Percentiles rank a stretch among this genome's conserved stretches.
Evolutionary conservation across 2,797 vertebrate genomes (phyloP).

Genomic region (Lagorchestes hirsutus): DNA sequence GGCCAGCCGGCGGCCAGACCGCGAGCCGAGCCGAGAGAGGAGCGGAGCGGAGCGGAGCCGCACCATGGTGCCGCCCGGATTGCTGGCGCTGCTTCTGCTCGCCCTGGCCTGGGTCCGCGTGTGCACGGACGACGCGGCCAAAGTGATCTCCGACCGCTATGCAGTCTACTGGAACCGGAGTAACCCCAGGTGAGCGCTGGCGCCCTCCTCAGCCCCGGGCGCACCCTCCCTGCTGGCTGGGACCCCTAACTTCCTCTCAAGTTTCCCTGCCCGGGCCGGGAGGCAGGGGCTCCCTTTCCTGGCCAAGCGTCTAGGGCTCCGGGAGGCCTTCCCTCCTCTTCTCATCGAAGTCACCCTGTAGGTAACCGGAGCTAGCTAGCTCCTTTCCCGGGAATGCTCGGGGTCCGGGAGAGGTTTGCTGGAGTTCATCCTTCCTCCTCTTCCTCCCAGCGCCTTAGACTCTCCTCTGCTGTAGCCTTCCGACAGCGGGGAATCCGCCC

Average conservation of each 20-base stretch:
- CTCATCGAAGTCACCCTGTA: neutral
- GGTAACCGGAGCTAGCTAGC: neutral
- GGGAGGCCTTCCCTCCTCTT: too few species aligned
- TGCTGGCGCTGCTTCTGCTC: slow-evolving; percentile 87
- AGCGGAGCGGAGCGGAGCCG: slow-evolving; percentile 35
- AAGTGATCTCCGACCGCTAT: slow-evolving; percentile 92
- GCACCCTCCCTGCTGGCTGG: neutral
- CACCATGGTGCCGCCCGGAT: slow-evolving; percentile 87
- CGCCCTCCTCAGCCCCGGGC: neutral
- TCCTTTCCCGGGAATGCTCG: neutral
- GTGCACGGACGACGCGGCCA: slow-evolving; percentile 91
- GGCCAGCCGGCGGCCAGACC: slow-evolving; percentile 68
- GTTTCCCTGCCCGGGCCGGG: neutral
- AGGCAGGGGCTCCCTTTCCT: neutral
- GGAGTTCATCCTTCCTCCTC: neutral
- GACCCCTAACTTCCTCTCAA: too few species aligned
- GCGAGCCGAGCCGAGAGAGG: slow-evolving; percentile 73
- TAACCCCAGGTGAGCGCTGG: slow-evolving; percentile 91
- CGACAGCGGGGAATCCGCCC: neutral
- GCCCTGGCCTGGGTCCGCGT: slow-evolving; percentile 90
- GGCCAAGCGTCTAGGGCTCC: neutral
- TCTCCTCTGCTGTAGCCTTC: neutral
- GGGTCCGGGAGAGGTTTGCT: neutral
- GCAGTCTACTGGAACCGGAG: slow-evolving; percentile 97
- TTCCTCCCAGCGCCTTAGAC: neutral